Conservation (phyloP, 2,797 vertebrate species). For the Helostoma temminkii region DNA sequence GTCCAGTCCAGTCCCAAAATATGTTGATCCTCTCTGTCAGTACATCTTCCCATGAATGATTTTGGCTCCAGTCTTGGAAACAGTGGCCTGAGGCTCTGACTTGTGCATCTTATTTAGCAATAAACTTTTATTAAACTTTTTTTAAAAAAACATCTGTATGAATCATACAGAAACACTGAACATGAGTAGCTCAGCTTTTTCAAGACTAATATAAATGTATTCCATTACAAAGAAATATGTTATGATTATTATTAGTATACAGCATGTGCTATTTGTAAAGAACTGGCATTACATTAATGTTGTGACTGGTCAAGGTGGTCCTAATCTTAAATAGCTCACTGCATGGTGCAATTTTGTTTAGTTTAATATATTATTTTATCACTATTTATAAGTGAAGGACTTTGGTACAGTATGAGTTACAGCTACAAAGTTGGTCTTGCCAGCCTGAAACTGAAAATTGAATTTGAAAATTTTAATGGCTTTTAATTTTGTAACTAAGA, state of each 20-base stretch:
- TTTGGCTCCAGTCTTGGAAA: constrained; percentile 53
- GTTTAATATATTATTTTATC: no score
- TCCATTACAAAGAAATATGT: no score
- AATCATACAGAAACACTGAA: neutral
- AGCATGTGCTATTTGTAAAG: no score
- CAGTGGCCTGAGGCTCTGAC: constrained; percentile 37
- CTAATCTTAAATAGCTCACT: no score
- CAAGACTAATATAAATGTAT: neutral
- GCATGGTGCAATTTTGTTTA: no score
- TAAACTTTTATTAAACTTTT: constrained; percentile 20
- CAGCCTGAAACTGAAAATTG: neutral
- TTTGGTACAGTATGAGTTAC: neutral
- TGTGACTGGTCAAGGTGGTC: no score
- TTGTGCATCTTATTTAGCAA: constrained; percentile 31
- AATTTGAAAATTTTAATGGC: neutral
- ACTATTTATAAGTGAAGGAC: no score
- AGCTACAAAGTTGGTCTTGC: neutral
- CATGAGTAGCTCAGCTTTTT: neutral
- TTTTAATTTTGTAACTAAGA: neutral
- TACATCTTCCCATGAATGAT: constrained; percentile 46
- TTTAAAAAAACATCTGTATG: neutral
- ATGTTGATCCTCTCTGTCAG: constrained; percentile 61
- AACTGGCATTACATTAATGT: no score
- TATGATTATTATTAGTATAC: no score
- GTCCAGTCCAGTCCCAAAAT: constrained; percentile 55